Evolutionary conservation across 2,797 vertebrate species (phyloP).

Genomic region (Bovichtus diacanthus): DNA sequence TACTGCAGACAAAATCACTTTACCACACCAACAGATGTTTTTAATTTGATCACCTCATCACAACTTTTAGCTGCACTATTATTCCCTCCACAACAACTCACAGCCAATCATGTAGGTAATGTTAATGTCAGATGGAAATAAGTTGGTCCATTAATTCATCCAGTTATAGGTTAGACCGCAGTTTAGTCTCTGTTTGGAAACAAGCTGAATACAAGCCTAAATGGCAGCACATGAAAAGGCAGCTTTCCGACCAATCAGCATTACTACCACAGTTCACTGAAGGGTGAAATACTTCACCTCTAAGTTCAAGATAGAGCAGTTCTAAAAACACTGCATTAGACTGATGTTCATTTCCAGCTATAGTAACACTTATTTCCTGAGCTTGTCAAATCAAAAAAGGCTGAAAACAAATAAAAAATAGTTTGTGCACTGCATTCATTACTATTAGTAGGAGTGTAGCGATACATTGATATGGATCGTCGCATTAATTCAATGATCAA

Average conservation of each 20-base stretch:
- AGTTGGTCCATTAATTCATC: constrained; percentile 32
- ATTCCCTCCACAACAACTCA: constrained; percentile 44
- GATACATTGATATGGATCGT: too few species aligned
- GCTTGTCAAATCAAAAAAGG: neutral
- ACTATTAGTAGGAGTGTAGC: too few species aligned
- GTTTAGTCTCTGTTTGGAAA: constrained; percentile 3
- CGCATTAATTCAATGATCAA: too few species aligned
- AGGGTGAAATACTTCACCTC: constrained; percentile 20
- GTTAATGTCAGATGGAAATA: constrained; percentile 32
- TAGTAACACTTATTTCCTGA: neutral
- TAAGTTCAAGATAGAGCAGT: neutral
- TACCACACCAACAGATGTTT: constrained; percentile 54
- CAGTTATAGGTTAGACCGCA: constrained; percentile 22
- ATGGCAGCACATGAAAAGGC: constrained; percentile 27
- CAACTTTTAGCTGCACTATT: constrained; percentile 23
- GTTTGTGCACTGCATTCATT: neutral
- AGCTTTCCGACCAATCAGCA: constrained; percentile 8
- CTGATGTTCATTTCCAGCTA: neutral
- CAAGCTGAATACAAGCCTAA: constrained; percentile 5
- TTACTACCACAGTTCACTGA: constrained; percentile 26
- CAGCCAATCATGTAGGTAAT: constrained; percentile 23
- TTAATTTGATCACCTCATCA: constrained; percentile 57
- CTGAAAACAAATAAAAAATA: neutral
- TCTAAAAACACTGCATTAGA: neutral
- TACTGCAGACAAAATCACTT: constrained; percentile 34